phyloP scores from a whole-genome alignment of 2,797 vertebrate genomes.

The Schizothorax lantsangensis region DNA sequence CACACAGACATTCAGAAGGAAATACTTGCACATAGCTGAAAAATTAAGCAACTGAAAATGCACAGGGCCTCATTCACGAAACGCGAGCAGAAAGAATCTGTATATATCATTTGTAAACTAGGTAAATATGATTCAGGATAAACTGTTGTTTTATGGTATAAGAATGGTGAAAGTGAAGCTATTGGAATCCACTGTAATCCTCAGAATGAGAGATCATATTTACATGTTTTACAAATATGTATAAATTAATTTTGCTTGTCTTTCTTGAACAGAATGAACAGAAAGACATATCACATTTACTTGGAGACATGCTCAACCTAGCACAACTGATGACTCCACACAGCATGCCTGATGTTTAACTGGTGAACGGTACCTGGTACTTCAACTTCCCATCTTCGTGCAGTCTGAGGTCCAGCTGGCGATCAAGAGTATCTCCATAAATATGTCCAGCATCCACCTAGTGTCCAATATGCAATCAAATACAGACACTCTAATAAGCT shows the following conservation, averaged over 20 bases:
- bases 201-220: neutral
- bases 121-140: neutral
- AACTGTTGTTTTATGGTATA: neutral
- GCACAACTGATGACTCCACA: neutral
- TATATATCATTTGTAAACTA: neutral
- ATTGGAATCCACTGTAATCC: neutral
- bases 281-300: neutral
- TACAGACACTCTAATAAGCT: neutral
- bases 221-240: neutral
- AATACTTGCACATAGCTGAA: constrained; percentile 11
- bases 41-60: neutral
- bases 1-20: neutral
- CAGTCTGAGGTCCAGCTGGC: constrained; percentile 88
- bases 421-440: constrained; percentile 86
- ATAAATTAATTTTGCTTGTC: neutral
- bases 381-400: constrained; percentile 92
- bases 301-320: constrained; percentile 1
- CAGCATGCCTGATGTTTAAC: neutral
- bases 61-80: neutral
- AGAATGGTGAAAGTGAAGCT: neutral
- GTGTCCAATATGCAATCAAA: constrained; percentile 12
- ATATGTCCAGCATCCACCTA: constrained; percentile 92
- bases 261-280: neutral
- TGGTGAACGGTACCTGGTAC: constrained; percentile 83
- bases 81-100: neutral